Evolutionary conservation across 2,113 vertebrate species (phyloP), one percentile per base, ranked within the genome.

Genomic region (Petrocephalus zakoni): DNA sequence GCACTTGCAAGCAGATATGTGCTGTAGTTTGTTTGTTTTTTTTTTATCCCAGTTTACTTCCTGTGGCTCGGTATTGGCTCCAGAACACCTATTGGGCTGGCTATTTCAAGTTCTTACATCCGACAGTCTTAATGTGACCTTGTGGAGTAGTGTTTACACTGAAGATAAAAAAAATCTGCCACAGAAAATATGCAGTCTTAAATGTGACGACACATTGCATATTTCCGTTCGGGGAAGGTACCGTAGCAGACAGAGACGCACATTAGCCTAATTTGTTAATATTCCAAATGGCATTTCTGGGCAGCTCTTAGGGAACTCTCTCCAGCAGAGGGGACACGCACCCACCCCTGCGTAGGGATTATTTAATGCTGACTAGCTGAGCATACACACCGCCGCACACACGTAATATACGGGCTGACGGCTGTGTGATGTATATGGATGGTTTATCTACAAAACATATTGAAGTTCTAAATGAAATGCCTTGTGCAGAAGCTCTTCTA

Each of bases 61-160:
- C 72, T 2, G 72, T 8, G 34, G 72, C 61, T 49, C 10, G 2
- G 21, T 34, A 29, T 3, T 81, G 87, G 68, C 5, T 22, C 46
- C 68, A 75, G 61, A 47, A 75, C 47, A 55, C 68, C 47, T 88
- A 88, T 53, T 55, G 68, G 72, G 64, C 46, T 88, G 64, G 68
- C 29, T 72, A 51, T 34, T 88, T 55, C 29, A 55, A 53, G 58
- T 22, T 42, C 37, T 83, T 83, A 83, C 49, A 49, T 47, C 22
- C 46, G 8, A 19, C 81, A 83, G 81, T 49, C 81, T 13, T 83
- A 83, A 6, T 13, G 37, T 46, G 81, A 83, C 81, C 46, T 83
- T 46, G 46, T n/a, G 42, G 46, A 64, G 34, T 21, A 21, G 52
- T 17, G 34, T 78, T 81, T 29, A 58, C 34, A 37, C 85, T 21